Evolutionary conservation across 2,888 invertebrate genomes (phyloP), one percentile per base, ranked within the genome.

Genomic region (Dryococelus australis): DNA sequence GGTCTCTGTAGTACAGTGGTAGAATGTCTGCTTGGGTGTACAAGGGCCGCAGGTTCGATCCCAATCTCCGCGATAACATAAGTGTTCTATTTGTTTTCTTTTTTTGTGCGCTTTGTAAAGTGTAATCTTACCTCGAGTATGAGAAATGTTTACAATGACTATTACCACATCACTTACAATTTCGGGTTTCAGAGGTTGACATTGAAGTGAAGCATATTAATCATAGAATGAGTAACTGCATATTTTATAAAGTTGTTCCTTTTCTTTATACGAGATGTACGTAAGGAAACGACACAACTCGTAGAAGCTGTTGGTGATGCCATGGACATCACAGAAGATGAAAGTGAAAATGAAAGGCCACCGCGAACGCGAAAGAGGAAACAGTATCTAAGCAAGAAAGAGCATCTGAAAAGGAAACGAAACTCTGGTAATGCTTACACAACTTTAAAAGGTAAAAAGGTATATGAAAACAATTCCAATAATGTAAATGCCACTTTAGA

Each of bases 281-380:
- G 26, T 20, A 27, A 10, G 24, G 47, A 85, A 16, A n/a, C 26
- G 6, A 43, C 26, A 24, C 20, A 24, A 51, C n/a, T 26, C 24
- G 43, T 51, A 51, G 51, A 47, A 85, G 85, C 85, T 26, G 85
- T 9, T 35, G 51, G 10, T 4, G 85, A 51, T 51, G 51, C 51
- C 51, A 51, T 51, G 51, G 51, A 51, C 51, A 51, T 51, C 8
- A 51, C 51, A 51, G 51, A 51, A 51, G 12, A 51, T 51, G 51
- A 51, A 51, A 51, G 4, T 51, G 51, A 51, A 51, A 51, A 51
- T 16, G 51, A n/a, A 26, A n/a, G n/a, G n/a, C n/a, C n/a, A n/a
- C n/a, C n/a, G n/a, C n/a, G n/a, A n/a, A n/a, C n/a, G n/a, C 65
- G 85, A 85, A 85, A 85, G 53, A 85, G 85, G 24, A 85, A 85